These are phyloP conservation scores for Anhinga rufa DNA, from an alignment of 2,113 vertebrate genomes.

Conservation along the genomic window DNA sequence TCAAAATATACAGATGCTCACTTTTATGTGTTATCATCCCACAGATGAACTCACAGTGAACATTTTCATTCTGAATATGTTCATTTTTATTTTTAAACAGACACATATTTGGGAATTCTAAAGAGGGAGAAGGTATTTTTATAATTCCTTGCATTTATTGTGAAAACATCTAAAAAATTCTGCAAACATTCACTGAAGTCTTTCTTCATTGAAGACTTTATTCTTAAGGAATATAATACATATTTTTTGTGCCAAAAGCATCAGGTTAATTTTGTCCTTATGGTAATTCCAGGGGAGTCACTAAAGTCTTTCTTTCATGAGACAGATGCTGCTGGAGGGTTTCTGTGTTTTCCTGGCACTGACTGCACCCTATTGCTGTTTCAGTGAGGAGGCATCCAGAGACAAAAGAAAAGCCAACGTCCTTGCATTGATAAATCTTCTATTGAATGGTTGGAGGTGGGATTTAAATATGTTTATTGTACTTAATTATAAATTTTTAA, in stretches of 20 bases:
- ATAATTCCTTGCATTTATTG: background rate
- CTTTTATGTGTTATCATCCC: background rate
- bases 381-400: background rate
- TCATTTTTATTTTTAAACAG: background rate
- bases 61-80: background rate
- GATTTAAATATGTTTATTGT: background rate
- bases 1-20: background rate
- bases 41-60: background rate
- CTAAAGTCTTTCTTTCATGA: background rate
- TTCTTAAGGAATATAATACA: background rate
- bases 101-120: background rate
- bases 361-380: background rate
- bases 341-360: background rate
- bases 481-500: conserved; percentile 21
- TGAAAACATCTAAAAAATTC: background rate
- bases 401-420: background rate
- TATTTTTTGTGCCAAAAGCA: background rate
- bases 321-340: background rate
- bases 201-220: background rate
- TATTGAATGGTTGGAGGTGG: background rate
- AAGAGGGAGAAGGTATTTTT: background rate
- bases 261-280: background rate
- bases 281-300: background rate
- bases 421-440: background rate
- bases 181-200: background rate